A percentile compares a stretch with the other conserved stretches of the same genome.
Conservation (phyloP, 1,140 invertebrate genomes). For the Telenomus remus region DNA sequence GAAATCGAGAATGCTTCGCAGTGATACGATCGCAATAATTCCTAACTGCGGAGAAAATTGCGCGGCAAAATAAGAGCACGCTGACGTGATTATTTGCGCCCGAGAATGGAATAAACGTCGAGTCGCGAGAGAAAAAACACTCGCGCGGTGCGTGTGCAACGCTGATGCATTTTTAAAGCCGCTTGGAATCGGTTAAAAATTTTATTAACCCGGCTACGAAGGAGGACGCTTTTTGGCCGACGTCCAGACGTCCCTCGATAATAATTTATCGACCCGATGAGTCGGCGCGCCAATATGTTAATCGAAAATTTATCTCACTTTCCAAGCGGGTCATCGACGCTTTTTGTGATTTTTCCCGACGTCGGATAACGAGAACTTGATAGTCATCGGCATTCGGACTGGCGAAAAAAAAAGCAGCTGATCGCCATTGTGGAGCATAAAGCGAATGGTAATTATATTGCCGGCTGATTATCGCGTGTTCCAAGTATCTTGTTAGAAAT, state of each 20-base stretch:
- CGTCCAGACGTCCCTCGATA: constrained; percentile 3
- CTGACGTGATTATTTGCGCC: constrained; percentile 3
- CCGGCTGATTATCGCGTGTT: constrained; percentile 18
- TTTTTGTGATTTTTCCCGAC: constrained; percentile 20
- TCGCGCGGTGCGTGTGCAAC: not conserved
- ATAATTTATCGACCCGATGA: constrained; percentile 37
- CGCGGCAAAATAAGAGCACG: constrained; percentile 4
- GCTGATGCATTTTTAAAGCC: constrained; percentile 18
- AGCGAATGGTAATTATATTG: constrained; percentile 15
- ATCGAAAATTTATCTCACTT: constrained; percentile 44
- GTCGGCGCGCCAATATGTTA: constrained; percentile 35
- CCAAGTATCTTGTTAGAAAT: constrained; percentile 26
- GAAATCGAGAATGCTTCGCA: constrained; percentile 4
- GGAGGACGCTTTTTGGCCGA: constrained; percentile 16
- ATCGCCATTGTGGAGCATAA: not conserved
- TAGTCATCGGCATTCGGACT: too few species aligned
- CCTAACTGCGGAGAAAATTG: too few species aligned
- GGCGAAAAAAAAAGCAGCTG: too few species aligned
- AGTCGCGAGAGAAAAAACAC: not conserved
- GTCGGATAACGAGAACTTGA: not conserved
- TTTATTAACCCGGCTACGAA: constrained; percentile 13
- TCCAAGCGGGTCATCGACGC: constrained; percentile 19
- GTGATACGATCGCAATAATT: constrained; percentile 2
- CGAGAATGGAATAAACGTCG: not conserved
- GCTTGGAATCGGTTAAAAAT: constrained; percentile 27